Conservation (phyloP, 1,140 invertebrate species). For the Ridgeia piscesae region DNA sequence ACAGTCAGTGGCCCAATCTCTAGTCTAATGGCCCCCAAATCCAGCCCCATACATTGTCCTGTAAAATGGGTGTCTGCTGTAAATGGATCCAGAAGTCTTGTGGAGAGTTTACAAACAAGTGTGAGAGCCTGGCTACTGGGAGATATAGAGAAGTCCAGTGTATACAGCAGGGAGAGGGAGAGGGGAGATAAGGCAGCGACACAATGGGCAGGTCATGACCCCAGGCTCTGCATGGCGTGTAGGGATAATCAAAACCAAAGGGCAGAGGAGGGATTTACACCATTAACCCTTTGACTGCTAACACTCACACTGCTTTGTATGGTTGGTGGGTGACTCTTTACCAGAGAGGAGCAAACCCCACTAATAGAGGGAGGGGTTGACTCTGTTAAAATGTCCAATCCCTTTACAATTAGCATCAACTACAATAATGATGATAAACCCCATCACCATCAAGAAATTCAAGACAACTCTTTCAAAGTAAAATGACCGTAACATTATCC, state of each 20-base stretch:
- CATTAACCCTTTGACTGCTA: neutral
- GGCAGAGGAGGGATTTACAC: neutral
- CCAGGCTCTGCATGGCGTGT: neutral
- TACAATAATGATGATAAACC: too few relatives aligned
- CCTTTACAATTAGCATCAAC: too few relatives aligned
- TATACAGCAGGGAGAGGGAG: neutral
- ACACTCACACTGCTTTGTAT: neutral
- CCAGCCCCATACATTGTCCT: neutral
- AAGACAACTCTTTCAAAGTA: too few relatives aligned
- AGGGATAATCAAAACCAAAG: constrained; percentile 1
- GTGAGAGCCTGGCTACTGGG: neutral
- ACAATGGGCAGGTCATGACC: neutral
- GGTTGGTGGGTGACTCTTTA: neutral
- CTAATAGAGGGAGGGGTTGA: neutral
- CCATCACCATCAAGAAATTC: too few relatives aligned
- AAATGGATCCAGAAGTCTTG: neutral
- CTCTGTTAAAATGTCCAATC: too few relatives aligned
- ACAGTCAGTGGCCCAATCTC: neutral
- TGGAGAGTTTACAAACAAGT: neutral
- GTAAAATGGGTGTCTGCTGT: neutral
- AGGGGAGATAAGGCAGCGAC: neutral
- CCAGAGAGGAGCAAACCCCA: neutral
- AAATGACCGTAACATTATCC: too few relatives aligned
- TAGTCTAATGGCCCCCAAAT: neutral
- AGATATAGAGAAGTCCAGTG: neutral